phyloP scores from a whole-genome alignment of 2,888 invertebrate species.

The Protonemura montana region DNA sequence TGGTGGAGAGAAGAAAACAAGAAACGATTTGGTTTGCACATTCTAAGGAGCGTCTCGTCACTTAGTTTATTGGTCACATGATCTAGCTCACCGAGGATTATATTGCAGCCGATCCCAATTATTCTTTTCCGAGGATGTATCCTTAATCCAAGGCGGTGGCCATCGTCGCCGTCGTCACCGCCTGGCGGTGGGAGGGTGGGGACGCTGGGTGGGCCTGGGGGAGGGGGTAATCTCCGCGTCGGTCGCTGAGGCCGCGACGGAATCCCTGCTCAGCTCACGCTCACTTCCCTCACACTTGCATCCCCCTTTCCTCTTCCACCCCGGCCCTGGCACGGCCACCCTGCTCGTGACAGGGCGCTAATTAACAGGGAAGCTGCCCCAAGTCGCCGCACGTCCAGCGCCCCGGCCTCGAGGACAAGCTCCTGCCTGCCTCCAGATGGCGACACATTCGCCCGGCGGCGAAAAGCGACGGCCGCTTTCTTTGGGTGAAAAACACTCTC shows the following conservation, averaged over 20 bases:
- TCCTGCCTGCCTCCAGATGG: conserved; percentile 30
- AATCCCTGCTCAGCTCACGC: conserved; percentile 18
- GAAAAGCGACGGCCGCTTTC: background rate
- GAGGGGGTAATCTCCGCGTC: conserved; percentile 31
- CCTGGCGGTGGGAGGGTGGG: background rate
- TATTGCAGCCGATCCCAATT: conserved; percentile 22
- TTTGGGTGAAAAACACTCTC: too few relatives aligned
- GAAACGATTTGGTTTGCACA: background rate
- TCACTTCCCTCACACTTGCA: conserved; percentile 8
- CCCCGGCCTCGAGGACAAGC: conserved; percentile 49
- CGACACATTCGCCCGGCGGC: conserved; percentile 12
- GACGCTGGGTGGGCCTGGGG: too few relatives aligned
- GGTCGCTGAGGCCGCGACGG: background rate
- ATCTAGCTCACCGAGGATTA: conserved; percentile 33
- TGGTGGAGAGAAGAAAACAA: too few relatives aligned
- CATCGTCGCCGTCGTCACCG: conserved; percentile 21
- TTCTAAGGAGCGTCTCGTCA: background rate
- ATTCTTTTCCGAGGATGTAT: conserved; percentile 30
- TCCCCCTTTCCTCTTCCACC: background rate
- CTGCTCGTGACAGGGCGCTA: conserved; percentile 49
- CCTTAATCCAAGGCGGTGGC: conserved; percentile 33
- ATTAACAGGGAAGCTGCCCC: conserved; percentile 55
- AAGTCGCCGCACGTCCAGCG: conserved; percentile 53
- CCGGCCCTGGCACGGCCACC: background rate
- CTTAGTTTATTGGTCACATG: conserved; percentile 29